Evolutionary conservation across 2,888 invertebrate species (phyloP).

Genomic region (Drosophila falleni): DNA sequence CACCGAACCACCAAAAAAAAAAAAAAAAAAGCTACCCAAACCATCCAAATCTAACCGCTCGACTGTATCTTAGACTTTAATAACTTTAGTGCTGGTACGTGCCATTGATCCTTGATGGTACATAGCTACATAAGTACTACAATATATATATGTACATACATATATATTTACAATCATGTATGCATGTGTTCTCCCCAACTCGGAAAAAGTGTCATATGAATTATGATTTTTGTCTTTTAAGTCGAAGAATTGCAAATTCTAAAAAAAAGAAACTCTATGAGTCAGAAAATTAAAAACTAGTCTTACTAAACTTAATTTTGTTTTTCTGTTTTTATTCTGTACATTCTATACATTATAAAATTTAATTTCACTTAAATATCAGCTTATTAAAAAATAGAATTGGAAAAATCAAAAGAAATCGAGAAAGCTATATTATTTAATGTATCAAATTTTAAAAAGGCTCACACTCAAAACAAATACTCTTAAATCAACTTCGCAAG

Average conservation of each 20-base stretch:
- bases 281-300: too few species aligned
- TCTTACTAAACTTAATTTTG: too few species aligned
- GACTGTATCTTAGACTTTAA: constrained; percentile 73
- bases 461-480: too few species aligned
- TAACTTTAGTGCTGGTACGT: constrained; percentile 78
- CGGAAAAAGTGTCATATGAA: neutral
- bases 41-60: constrained; percentile 21
- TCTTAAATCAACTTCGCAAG: too few species aligned
- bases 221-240: neutral
- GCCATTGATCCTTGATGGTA: constrained; percentile 74
- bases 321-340: too few species aligned
- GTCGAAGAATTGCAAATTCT: neutral
- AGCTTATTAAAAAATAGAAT: too few species aligned
- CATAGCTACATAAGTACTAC: constrained; percentile 14
- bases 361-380: too few species aligned
- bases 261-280: too few species aligned
- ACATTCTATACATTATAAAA: too few species aligned
- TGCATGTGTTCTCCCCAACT: neutral
- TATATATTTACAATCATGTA: neutral
- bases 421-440: too few species aligned
- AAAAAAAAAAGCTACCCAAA: neutral
- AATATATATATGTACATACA: constrained; percentile 3
- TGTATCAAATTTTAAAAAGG: too few species aligned
- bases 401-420: too few species aligned
- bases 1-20: constrained; percentile 14